Base-by-base conservation (phyloP, 2,888 invertebrate genomes). In the Dynastes tityus region DNA sequence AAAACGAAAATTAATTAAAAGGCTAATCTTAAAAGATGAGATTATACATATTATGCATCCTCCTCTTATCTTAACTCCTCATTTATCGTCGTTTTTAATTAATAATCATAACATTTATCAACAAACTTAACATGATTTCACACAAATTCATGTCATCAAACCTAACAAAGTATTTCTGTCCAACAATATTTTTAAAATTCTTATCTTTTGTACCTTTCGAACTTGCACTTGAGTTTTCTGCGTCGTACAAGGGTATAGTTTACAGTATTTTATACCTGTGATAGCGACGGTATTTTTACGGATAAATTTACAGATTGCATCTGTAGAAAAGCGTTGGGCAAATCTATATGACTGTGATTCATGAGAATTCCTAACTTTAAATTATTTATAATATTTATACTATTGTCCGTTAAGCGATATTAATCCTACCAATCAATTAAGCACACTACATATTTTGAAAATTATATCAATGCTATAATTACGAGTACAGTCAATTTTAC, bases 401-500 rank as follows among this genome's bases (percentile, higher is more conserved):
- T 58, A 58, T 58, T 58, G 55, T 58, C 55, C 22, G 55, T 58
- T 58, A 58, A 58, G 55, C 22, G 55, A 58, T 58, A 58, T 58
- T 58, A 22, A 58, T 58, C 55, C 22, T 16, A 22, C 55, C 22
- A 22, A 58, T 22, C 27, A 58, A 58, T 22, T 58, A n/a, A 58
- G 6, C 32, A 37, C 32, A 37, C 32, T 37, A 58, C 16, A 8
- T 55, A 22, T 45, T 45, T 45, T 45, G 9, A 45, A 45, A 45
- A 45, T 45, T 45, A 45, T 45, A 45, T 45, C 45, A 45, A 45
- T 45, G 11, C 45, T 45, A 45, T 45, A 45, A 45, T 45, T 45
- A 45, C 45, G 45, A 9, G 8, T 37, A 37, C 5, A 37, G 45
- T 45, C 45, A 45, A 45, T 45, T 45, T 45, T 45, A 45, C 45